Evolutionary conservation across 2,797 vertebrate genomes (phyloP), one percentile per base, ranked within the genome.

Genomic region (Pitangus sulphuratus): DNA sequence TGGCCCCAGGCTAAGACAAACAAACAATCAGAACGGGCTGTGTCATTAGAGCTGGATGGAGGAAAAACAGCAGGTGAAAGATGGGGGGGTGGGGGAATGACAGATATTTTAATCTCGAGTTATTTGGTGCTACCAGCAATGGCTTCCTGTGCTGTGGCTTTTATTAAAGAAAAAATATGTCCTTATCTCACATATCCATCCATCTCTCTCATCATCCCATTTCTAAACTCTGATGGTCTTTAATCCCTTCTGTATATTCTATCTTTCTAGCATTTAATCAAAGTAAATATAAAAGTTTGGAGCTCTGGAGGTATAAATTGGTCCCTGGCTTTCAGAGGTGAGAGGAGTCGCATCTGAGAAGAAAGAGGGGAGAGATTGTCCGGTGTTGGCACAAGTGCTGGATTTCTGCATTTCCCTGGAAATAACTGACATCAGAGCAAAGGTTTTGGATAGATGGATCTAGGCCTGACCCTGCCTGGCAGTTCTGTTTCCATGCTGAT

Each of bases 1-100:
- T 96, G 95, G 95, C 95, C 89, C 42, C 45, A 30, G 92, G 95
- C 96, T 95, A 95, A 96, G 77, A 90, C 89, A 96, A 96, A 95
- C 87, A 97, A 96, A 84, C 66, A 88, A 8, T 88, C 91, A 89
- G 83, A 92, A 91, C 16, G 19, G 69, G 31, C 88, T 83, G 56
- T 88, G 92, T 86, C 93, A 11, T 83, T 91, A 57, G 86, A 81
- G 40, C 17, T 53, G 25, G 84, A 77, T 74, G 82, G 61, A 90
- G 84, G 92, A 74, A 92, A 94, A 94, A 92, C 68, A 96, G 87
- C 90, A 96, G 88, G 94, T 91, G 88, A 85, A 95, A 71, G 84
- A 74, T 68, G n/a, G 37, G 21, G 45, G 39, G 39, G 13, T 12
- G 17, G 37, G 50, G 65, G 37, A 81, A 81, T 47, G 64, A 65